A percentile compares a stretch with the other conserved stretches of the same genome.
These are phyloP conservation scores for Drosophila miranda DNA, from an alignment of 1,140 invertebrate species.

Conservation along the genomic window DNA sequence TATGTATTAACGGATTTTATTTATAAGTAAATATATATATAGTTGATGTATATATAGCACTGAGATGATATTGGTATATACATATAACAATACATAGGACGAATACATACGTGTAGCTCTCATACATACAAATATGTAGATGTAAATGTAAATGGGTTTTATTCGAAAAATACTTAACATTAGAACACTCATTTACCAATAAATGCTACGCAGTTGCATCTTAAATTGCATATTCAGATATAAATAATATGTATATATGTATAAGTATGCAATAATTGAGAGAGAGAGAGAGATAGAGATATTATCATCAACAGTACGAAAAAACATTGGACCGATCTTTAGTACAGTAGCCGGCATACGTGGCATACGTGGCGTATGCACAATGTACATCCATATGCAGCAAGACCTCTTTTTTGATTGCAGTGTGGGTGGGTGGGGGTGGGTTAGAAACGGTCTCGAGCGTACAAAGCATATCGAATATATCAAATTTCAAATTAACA, in stretches of 20 bases:
- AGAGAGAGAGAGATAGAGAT: constrained; percentile 6
- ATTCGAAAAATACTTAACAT: constrained; percentile 77
- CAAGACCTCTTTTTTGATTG: constrained; percentile 62
- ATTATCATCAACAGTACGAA: constrained; percentile 59
- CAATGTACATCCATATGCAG: constrained; percentile 27
- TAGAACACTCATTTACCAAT: constrained; percentile 73
- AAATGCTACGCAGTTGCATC: constrained; percentile 66
- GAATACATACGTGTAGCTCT: constrained; percentile 63
- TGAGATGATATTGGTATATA: constrained; percentile 71
- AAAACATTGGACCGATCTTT: constrained; percentile 67
- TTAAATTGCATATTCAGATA: constrained; percentile 38
- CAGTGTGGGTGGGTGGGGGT: constrained; percentile 38
- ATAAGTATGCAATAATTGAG: constrained; percentile 24
- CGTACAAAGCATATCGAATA: constrained; percentile 47
- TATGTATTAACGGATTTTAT: constrained; percentile 65
- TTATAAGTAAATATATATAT: constrained; percentile 12
- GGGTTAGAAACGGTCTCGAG: constrained; percentile 38
- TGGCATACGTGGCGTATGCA: constrained; percentile 9
- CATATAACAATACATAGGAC: constrained; percentile 80
- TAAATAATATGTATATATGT: neutral
- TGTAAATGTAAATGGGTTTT: constrained; percentile 55
- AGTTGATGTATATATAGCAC: constrained; percentile 46
- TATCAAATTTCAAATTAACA: neutral
- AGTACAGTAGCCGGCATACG: constrained; percentile 53
- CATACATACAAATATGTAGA: constrained; percentile 37